phyloP scores from a whole-genome alignment of 2,888 invertebrate genomes.

The Eilema sororculum region DNA sequence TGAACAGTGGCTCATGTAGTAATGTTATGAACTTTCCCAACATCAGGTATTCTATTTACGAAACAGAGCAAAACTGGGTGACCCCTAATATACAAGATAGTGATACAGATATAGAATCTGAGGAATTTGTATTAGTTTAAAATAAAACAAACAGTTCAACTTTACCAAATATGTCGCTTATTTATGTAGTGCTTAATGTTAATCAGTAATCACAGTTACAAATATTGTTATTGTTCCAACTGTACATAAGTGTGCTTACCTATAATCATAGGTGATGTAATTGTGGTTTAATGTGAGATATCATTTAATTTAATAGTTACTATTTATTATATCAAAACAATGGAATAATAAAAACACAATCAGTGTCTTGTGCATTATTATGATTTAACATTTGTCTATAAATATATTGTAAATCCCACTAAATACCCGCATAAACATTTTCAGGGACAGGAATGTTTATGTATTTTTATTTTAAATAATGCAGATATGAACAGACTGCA shows the following conservation, averaged over 20 bases:
- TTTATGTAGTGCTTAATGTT: conserved; percentile 46
- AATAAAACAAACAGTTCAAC: conserved; percentile 30
- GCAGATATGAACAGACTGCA: not conserved
- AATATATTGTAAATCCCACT: not conserved
- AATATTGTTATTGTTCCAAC: conserved; percentile 39
- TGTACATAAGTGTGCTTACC: conserved; percentile 27
- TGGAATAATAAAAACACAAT: conserved; percentile 33
- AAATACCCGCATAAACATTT: not conserved
- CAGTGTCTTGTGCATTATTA: conserved; percentile 14
- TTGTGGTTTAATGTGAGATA: conserved; percentile 33
- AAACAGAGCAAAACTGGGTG: conserved; percentile 84
- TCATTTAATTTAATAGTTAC: conserved; percentile 38
- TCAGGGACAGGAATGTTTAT: conserved; percentile 4
- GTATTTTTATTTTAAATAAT: not conserved
- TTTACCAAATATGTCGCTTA: conserved; percentile 42
- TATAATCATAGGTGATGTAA: conserved; percentile 26
- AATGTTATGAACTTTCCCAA: conserved; percentile 87
- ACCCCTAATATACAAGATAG: conserved; percentile 82
- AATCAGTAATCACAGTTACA: conserved; percentile 33
- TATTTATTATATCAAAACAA: conserved; percentile 37
- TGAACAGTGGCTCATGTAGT: conserved; percentile 90
- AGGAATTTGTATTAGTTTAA: conserved; percentile 91
- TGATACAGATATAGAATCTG: conserved; percentile 90
- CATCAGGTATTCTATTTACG: conserved; percentile 85
- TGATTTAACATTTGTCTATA: not conserved